Conservation (phyloP, 2,888 invertebrate species). For the Chalcis sispes region DNA sequence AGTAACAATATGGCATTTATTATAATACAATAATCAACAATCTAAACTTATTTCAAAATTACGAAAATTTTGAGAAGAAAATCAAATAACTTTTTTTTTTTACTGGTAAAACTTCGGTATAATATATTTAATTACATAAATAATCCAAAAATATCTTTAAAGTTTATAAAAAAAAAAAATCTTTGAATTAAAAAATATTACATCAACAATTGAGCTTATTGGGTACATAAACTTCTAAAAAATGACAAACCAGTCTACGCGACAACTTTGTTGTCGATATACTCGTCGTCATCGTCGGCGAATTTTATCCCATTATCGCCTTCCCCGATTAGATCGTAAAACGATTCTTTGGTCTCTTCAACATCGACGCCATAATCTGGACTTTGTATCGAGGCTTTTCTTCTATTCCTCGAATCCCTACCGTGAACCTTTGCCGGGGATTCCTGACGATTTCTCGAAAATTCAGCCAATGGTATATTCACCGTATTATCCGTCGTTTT, state of each 20-base stretch:
- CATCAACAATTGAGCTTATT: background rate
- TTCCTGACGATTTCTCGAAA: constrained; percentile 63
- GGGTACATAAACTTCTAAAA: constrained; percentile 19
- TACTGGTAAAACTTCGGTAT: background rate
- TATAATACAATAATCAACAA: background rate
- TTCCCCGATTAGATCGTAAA: constrained; percentile 68
- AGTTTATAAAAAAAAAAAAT: background rate
- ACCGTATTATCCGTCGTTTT: constrained; percentile 37
- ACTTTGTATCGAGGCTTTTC: constrained; percentile 64
- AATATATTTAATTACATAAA: background rate
- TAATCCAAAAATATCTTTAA: background rate
- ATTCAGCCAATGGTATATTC: constrained; percentile 69
- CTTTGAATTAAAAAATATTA: background rate
- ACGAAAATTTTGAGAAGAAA: background rate
- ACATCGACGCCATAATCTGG: constrained; percentile 67
- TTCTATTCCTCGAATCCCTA: constrained; percentile 55
- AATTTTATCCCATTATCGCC: constrained; percentile 70
- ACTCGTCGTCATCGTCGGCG: constrained; percentile 71
- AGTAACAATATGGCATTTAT: no score
- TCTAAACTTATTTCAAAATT: background rate
- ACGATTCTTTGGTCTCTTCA: constrained; percentile 65
- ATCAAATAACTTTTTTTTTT: no score
- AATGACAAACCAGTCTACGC: constrained; percentile 58
- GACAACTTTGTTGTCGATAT: constrained; percentile 68
- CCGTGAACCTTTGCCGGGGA: constrained; percentile 66